Evolutionary conservation across 2,113 vertebrate species (phyloP), one percentile per base, ranked within the genome.

Genomic region (Himantopus leucocephalus): DNA sequence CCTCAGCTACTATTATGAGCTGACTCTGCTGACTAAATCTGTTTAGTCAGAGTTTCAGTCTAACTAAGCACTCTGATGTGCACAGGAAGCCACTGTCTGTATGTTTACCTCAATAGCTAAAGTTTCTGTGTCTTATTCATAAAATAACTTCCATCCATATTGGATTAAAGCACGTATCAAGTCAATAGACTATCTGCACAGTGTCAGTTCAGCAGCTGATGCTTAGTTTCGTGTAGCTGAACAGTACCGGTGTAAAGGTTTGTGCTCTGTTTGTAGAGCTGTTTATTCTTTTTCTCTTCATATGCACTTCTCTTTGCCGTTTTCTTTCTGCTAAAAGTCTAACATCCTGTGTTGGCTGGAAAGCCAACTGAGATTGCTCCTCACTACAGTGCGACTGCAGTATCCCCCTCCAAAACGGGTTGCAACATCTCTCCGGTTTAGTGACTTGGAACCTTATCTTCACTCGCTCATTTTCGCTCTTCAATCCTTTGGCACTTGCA

Each of bases 21-120:
- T 91, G 79, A 75, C 85, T 88, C 50, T 66, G 79, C 88, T 94
- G 96, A 63, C 68, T 81, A 73, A 96, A 71, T 96, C 35, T 95
- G 92, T 97, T 96, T 94, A 97, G 96, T 97, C 95, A 97, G 89
- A 88, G 94, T 96, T 97, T 97, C 95, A 73, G 48, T 97, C 88
- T 95, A 86, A 77, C 81, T 92, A 85, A 96, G 81, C 77, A 58
- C 47, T 60, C 32, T 62, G 63, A 1, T 68, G 64, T 73, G 48
- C 66, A 82, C 89, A 95, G 94, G 97, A 97, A 96, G 94, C 45
- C 73, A 21, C 52, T 84, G 78, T 55, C 79, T 92, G 21, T 94
- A 23, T 91, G 47, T 97, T 95, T 95, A 85, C 89, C 53, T 80
- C 81, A 37, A 16, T 3, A 72, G n/a, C 50, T 79, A 27, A 76